Conservation (phyloP, 2,113 vertebrate species). For the Microtus oregoni region DNA sequence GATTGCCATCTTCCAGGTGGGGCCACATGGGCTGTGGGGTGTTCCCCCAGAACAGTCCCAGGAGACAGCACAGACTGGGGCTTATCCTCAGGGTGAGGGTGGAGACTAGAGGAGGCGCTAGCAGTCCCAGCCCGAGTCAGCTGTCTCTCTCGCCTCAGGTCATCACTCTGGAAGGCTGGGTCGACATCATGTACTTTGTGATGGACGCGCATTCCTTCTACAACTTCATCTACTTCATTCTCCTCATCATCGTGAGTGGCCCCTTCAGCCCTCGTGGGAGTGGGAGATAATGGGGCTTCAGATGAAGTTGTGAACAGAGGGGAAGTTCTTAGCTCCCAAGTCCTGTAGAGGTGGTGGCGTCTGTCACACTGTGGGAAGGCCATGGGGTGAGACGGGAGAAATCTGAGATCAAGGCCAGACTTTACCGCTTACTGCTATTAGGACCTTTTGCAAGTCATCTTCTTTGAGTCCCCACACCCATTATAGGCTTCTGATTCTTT, state of each 20-base stretch:
- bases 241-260: slow-evolving; percentile 98
- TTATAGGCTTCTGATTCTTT: neutral
- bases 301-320: neutral
- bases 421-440: neutral
- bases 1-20: slow-evolving; percentile 99
- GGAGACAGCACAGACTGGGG: neutral
- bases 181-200: slow-evolving; percentile 99
- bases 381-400: neutral
- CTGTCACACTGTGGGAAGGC: neutral
- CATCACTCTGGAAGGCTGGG: slow-evolving; percentile 99
- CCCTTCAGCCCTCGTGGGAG: slow-evolving; percentile 14
- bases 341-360: neutral
- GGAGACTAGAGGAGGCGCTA: neutral
- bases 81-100: neutral
- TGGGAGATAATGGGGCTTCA: neutral
- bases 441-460: neutral
- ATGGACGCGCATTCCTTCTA: slow-evolving; percentile 99
- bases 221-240: slow-evolving; percentile 99
- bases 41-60: neutral
- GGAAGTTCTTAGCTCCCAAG: neutral
- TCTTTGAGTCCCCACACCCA: neutral
- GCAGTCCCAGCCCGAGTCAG: neutral
- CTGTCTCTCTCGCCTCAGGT: slow-evolving; percentile 87
- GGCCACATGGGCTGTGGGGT: neutral
- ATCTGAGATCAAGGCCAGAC: neutral